Conservation (phyloP, 2,797 vertebrate species). For the Pseudochirops cupreus region DNA sequence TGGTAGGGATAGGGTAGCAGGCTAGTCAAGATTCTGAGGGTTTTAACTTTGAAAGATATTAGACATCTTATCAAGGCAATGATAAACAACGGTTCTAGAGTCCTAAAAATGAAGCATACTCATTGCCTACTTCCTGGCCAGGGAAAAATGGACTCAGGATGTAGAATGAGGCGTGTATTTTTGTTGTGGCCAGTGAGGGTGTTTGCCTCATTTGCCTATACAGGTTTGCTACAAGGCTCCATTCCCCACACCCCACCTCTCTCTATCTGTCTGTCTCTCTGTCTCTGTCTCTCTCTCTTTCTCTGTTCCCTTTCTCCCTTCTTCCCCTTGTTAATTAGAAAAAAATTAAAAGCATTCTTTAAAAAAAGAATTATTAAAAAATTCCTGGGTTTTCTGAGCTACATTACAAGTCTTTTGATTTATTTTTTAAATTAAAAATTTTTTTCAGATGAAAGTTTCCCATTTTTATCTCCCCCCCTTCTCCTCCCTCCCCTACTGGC, state of each 20-base stretch:
- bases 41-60: not conserved
- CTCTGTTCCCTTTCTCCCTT: not conserved
- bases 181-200: not conserved
- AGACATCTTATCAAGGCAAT: not conserved
- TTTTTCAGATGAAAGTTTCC: not conserved
- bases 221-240: not conserved
- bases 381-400: not conserved
- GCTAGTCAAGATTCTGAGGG: not conserved
- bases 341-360: not conserved
- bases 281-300: rapidly evolving
- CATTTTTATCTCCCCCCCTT: not conserved
- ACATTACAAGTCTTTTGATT: not conserved
- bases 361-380: not conserved
- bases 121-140: not conserved
- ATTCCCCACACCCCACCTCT: no score
- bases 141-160: not conserved
- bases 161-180: not conserved
- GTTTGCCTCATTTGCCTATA: not conserved
- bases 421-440: not conserved
- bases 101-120: not conserved
- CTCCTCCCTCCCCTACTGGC: not conserved
- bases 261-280: not conserved
- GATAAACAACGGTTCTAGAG: not conserved
- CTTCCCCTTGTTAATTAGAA: not conserved
- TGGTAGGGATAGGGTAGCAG: not conserved